Percentiles rank a stretch among this genome's conserved stretches.
Evolutionary conservation across 2,888 invertebrate species (phyloP).

Genomic region (Amaurobius ferox): DNA sequence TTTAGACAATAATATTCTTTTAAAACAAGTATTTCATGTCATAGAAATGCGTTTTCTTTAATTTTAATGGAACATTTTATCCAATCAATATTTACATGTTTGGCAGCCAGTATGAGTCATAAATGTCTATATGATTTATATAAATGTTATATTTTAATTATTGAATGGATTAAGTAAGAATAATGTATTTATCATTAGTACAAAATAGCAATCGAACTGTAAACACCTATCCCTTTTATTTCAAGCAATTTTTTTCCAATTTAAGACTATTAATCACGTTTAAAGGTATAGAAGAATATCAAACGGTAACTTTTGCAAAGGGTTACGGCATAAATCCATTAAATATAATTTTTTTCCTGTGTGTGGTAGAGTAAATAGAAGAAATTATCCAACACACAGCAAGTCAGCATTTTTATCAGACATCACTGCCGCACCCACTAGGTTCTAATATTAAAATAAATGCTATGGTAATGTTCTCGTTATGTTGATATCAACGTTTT

Average conservation of each 20-base stretch:
- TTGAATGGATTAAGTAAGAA: too few relatives aligned
- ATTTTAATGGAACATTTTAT: too few relatives aligned
- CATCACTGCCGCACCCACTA: background rate
- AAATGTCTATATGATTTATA: too few relatives aligned
- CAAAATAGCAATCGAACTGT: too few relatives aligned
- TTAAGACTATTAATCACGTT: background rate
- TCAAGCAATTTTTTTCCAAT: background rate
- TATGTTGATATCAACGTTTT: background rate
- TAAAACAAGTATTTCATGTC: too few relatives aligned
- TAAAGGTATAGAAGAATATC: background rate
- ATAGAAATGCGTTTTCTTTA: too few relatives aligned
- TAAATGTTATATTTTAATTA: too few relatives aligned
- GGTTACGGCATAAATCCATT: background rate
- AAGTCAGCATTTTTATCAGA: background rate
- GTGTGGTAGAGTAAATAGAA: background rate
- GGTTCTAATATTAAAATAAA: background rate
- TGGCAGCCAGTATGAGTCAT: too few relatives aligned
- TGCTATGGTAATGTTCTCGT: background rate
- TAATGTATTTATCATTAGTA: too few relatives aligned
- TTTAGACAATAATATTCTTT: too few relatives aligned
- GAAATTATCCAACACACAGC: background rate
- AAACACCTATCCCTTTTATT: too few relatives aligned
- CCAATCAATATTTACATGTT: too few relatives aligned
- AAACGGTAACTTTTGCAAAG: background rate
- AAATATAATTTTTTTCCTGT: background rate